phyloP scores from a whole-genome alignment of 2,888 invertebrate species.

The Seira sanloemensis region DNA sequence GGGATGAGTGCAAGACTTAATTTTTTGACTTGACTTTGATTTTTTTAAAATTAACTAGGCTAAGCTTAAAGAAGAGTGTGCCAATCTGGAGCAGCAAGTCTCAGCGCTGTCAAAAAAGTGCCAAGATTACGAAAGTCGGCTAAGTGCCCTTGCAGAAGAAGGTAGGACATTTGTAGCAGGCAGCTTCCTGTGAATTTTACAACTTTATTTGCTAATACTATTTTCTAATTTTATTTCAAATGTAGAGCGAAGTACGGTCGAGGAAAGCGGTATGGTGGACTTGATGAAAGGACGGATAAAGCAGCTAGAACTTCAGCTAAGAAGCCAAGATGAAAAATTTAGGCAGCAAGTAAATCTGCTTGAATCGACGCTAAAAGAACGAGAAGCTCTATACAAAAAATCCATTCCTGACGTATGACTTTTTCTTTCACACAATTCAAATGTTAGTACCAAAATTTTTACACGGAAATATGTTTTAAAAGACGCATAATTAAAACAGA shows the following conservation, averaged over 20 bases:
- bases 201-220: no score
- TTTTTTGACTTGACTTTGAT: not conserved
- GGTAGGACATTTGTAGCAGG: constrained; percentile 51
- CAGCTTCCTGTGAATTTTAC: no score
- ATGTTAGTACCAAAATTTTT: not conserved
- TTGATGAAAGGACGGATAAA: constrained; percentile 61
- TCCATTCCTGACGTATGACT: constrained; percentile 60
- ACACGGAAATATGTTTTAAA: no score
- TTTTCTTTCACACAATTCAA: not conserved
- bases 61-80: constrained; percentile 67
- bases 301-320: constrained; percentile 75
- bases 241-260: constrained; percentile 67
- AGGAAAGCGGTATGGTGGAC: constrained; percentile 66
- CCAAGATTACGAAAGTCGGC: constrained; percentile 69
- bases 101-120: constrained; percentile 69
- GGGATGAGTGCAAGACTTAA: not conserved
- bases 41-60: no score
- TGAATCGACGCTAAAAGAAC: constrained; percentile 78
- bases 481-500: no score
- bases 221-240: not conserved
- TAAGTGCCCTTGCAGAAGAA: constrained; percentile 68
- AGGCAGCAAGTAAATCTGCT: constrained; percentile 51
- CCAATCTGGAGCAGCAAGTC: constrained; percentile 70
- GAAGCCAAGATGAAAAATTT: constrained; percentile 67
- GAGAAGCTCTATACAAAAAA: constrained; percentile 76